These are phyloP conservation scores for Leptinotarsa peninsularis DNA, from an alignment of 2,888 invertebrate genomes.

Conservation along the genomic window DNA sequence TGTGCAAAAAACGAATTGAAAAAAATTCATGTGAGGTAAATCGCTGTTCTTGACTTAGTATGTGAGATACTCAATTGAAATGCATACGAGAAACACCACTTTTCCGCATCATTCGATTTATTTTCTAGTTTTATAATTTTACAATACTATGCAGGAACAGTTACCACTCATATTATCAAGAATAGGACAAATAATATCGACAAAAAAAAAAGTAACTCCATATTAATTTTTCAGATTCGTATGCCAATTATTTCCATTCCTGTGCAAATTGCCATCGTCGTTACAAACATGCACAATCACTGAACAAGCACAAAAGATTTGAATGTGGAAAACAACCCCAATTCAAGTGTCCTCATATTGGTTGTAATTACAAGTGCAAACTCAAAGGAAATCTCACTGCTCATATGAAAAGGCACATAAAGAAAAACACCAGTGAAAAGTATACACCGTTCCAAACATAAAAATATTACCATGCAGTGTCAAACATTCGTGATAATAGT, in stretches of 20 bases:
- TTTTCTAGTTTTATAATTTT: no score
- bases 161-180: no score
- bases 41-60: no score
- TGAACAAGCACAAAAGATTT: constrained; percentile 41
- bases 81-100: no score
- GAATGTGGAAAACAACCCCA: constrained; percentile 45
- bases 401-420: constrained; percentile 31
- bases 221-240: background rate
- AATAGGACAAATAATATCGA: background rate
- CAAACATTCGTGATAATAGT: no score
- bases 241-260: background rate
- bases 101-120: no score
- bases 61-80: no score
- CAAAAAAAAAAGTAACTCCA: background rate
- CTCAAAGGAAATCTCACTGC: constrained; percentile 36
- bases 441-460: background rate
- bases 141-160: no score
- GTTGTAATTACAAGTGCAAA: constrained; percentile 25
- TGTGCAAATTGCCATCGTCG: constrained; percentile 48
- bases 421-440: background rate
- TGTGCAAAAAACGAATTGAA: no score
- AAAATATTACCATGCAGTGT: no score
- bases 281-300: constrained; percentile 51
- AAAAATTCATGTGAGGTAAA: no score
- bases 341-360: constrained; percentile 67